Evolutionary conservation across 2,113 vertebrate species (phyloP), one percentile per base, ranked within the genome.

Genomic region (Brachyhypopomus gauderio): DNA sequence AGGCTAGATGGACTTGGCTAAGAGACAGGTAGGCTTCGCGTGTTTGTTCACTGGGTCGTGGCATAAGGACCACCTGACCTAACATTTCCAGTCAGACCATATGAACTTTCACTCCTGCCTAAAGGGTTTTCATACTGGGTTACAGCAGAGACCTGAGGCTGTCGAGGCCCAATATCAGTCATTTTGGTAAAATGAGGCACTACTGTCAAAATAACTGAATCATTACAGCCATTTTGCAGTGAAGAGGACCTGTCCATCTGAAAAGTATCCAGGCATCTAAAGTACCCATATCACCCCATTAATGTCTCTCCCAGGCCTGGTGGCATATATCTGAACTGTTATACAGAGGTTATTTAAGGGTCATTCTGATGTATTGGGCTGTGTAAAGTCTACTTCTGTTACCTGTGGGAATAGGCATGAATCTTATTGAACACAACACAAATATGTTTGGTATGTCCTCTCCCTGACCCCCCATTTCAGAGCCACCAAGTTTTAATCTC

Each of bases 401-500:
- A 81, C 62, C 48, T 73, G 73, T 60, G 73, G 67, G 67, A 77
- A 55, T 41, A 76, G 78, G 56, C 77, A 77, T 77, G 48, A 81
- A 81, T 77, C 78, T 82, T 52, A 20, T 60, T 22, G 85, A 89
- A 83, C 77, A 60, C 62, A 60, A 78, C 79, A 59, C 71, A 88
- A 88, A 88, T 89, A 75, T 83, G 77, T 88, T 83, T 83, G 78
- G 82, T 76, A 71, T 83, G 77, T 23, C 22, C 82, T 80, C 81
- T 83, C 67, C 83, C 83, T 88, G 85, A 83, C 85, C 87, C 81
- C 85, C 76, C 75, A 48, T 76, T 84, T 85, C 79, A 7, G 22
- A 80, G 59, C 86, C 80, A 48, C 88, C 87, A 86, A 91, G 88
- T 91, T 91, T 85, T 88, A 86, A 85, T 88, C 87, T 89, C 85